These are phyloP conservation scores for Physella acuta DNA, from an alignment of 1,140 invertebrate genomes.

Conservation along the genomic window DNA sequence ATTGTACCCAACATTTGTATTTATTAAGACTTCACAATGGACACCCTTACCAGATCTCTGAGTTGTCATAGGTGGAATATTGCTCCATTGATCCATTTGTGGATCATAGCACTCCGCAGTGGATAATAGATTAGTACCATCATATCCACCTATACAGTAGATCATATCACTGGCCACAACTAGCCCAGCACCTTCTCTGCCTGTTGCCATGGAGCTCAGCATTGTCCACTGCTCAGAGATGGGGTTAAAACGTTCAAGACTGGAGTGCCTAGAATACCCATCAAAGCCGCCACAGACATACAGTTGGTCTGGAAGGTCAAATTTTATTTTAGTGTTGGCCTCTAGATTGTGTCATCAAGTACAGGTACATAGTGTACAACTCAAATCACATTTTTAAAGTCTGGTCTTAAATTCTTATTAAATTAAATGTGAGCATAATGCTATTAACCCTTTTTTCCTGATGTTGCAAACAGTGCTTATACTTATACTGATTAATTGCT, in stretches of 20 bases:
- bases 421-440: too few species aligned
- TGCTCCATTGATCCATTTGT: slow-evolving; percentile 48
- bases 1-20: too few species aligned
- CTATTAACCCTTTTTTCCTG: too few species aligned
- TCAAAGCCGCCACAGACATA: slow-evolving; percentile 60
- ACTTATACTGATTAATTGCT: too few species aligned
- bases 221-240: slow-evolving; percentile 51
- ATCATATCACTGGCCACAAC: slow-evolving; percentile 53
- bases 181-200: slow-evolving; percentile 56
- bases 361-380: too few species aligned
- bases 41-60: slow-evolving; percentile 49
- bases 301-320: slow-evolving; percentile 46
- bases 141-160: slow-evolving; percentile 58
- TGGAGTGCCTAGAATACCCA: slow-evolving; percentile 53
- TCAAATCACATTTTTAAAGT: too few species aligned
- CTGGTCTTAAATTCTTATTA: too few species aligned
- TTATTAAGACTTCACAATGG: too few species aligned
- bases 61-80: slow-evolving; percentile 47
- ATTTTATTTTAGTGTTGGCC: too few species aligned
- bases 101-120: slow-evolving; percentile 54
- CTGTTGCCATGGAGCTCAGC: slow-evolving; percentile 49
- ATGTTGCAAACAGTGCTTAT: too few species aligned
- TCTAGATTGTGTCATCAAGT: too few species aligned
- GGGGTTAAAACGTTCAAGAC: slow-evolving; percentile 55
- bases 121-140: slow-evolving; percentile 52